Evolutionary conservation across 2,888 invertebrate species (phyloP).

Genomic region (Ligdia adustata): DNA sequence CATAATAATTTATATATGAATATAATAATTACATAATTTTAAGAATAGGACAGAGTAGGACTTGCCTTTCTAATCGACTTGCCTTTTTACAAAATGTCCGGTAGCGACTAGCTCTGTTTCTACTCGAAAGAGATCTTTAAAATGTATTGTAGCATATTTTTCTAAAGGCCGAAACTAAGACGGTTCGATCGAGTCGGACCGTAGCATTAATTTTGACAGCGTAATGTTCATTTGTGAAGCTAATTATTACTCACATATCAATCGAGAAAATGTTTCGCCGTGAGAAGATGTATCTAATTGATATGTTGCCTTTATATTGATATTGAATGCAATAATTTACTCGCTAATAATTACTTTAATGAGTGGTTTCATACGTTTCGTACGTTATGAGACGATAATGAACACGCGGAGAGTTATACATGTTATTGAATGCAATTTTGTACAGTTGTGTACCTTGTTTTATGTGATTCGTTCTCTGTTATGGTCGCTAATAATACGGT

Average conservation of each 20-base stretch:
- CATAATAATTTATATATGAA: conserved; percentile 57
- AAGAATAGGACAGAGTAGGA: conserved; percentile 60
- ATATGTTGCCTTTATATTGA: conserved; percentile 51
- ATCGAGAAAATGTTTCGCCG: conserved; percentile 45
- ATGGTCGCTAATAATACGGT: conserved; percentile 54
- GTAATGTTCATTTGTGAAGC: conserved; percentile 33
- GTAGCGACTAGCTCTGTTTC: conserved; percentile 47
- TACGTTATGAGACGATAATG: conserved; percentile 35
- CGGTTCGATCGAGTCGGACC: neutral
- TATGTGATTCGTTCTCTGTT: conserved; percentile 50
- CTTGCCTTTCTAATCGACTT: conserved; percentile 74
- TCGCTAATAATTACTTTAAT: conserved; percentile 45
- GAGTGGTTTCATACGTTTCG: conserved; percentile 44
- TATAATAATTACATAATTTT: conserved; percentile 50
- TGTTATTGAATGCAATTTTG: conserved; percentile 50
- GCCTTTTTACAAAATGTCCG: conserved; percentile 63
- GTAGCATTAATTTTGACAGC: conserved; percentile 19
- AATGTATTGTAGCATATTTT: conserved; percentile 51
- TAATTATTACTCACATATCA: conserved; percentile 58
- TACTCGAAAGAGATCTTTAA: conserved; percentile 50
- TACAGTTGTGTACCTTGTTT: conserved; percentile 44
- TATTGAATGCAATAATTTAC: conserved; percentile 55
- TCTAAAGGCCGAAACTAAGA: conserved; percentile 43
- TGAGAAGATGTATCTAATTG: conserved; percentile 51
- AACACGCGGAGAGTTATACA: conserved; percentile 21